phyloP scores from a whole-genome alignment of 2,113 vertebrate species.

The Hydropotes inermis region DNA sequence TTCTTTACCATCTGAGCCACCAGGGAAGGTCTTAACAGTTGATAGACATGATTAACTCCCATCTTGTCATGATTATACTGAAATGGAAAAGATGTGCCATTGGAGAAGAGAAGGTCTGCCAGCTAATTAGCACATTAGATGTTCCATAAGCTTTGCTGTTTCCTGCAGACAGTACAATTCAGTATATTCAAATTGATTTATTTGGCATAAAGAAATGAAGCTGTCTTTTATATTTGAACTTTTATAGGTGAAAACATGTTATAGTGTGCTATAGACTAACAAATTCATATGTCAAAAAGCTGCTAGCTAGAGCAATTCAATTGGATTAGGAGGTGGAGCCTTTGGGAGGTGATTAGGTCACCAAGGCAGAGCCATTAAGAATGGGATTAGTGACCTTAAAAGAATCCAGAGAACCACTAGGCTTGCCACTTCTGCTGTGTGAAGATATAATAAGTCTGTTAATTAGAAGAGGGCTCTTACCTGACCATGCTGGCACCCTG shows the following conservation, averaged over 20 bases:
- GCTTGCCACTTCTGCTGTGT: neutral
- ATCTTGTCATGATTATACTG: neutral
- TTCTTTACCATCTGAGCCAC: neutral
- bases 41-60: constrained; percentile 6
- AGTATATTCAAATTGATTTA: neutral
- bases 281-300: neutral
- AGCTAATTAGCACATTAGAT: constrained; percentile 35
- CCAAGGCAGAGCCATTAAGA: neutral
- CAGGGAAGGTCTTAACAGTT: neutral
- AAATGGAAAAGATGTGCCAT: neutral
- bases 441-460: neutral
- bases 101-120: neutral
- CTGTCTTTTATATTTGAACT: constrained; percentile 33
- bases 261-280: neutral
- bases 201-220: neutral
- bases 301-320: neutral
- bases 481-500: neutral
- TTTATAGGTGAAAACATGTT: neutral
- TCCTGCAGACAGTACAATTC: neutral
- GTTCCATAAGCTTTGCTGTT: neutral
- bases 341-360: neutral
- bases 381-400: neutral
- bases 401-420: neutral
- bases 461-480: neutral
- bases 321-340: neutral